Percentiles rank a stretch among this genome's conserved stretches.
Conservation (phyloP, 2,888 invertebrate species). For the Drosophila kambysellisi region DNA sequence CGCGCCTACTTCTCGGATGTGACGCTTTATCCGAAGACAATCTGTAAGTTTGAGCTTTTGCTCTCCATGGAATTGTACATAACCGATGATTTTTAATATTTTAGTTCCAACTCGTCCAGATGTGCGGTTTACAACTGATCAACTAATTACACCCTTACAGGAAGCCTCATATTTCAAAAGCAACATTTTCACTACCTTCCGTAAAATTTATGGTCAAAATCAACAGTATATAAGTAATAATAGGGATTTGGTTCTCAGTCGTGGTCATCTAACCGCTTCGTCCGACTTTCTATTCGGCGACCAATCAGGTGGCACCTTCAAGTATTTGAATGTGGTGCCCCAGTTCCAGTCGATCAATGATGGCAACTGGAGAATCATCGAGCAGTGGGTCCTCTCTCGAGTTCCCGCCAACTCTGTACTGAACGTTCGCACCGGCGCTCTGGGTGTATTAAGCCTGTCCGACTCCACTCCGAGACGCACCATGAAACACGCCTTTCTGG, state of each 20-base stretch:
- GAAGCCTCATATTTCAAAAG: not conserved
- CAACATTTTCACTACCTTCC: not conserved
- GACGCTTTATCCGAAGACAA: not conserved
- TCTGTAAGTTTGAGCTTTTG: constrained; percentile 1
- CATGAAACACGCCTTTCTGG: not conserved
- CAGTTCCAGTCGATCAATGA: constrained; percentile 86
- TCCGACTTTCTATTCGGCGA: constrained; percentile 85
- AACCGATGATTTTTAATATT: not conserved
- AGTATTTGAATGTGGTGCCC: constrained; percentile 86
- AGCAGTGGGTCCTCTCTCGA: constrained; percentile 75
- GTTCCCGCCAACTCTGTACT: not conserved
- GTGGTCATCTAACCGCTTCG: constrained; percentile 85
- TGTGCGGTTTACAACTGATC: constrained; percentile 5
- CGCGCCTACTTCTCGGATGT: constrained; percentile 6
- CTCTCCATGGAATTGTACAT: not conserved
- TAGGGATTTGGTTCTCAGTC: constrained; percentile 68
- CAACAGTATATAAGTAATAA: not conserved
- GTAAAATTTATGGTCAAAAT: not conserved
- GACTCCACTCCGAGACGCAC: not conserved
- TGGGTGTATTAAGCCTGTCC: constrained; percentile 1
- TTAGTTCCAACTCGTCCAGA: constrained; percentile 5
- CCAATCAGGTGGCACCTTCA: constrained; percentile 85
- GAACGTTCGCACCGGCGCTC: constrained; percentile 18
- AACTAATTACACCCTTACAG: constrained; percentile 3
- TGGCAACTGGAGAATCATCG: constrained; percentile 86